Evolutionary conservation across 2,113 vertebrate species (phyloP).

Genomic region (Poeciliopsis turrubarensis): DNA sequence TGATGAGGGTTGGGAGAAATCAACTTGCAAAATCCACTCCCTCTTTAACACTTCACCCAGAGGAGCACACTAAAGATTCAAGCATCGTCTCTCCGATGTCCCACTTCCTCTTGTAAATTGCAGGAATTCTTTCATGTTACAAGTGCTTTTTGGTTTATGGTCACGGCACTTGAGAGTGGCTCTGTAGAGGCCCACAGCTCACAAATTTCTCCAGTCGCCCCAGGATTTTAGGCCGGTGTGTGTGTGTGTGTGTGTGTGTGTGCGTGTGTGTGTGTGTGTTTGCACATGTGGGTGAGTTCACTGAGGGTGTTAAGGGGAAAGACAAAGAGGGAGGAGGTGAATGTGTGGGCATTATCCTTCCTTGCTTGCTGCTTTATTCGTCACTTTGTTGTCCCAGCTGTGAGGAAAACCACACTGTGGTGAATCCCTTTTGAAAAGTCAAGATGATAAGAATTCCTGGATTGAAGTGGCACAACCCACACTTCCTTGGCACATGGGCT

Average conservation of each 20-base stretch:
- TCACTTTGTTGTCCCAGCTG: slow-evolving; percentile 77
- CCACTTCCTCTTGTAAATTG: slow-evolving; percentile 86
- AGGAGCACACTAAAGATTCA: slow-evolving; percentile 73
- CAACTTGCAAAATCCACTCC: slow-evolving; percentile 34
- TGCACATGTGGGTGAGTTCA: slow-evolving; percentile 29
- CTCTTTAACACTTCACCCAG: slow-evolving; percentile 71
- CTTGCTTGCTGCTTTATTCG: slow-evolving; percentile 59
- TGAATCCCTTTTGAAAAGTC: slow-evolving; percentile 71
- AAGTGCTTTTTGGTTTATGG: slow-evolving; percentile 83
- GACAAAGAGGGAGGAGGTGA: slow-evolving; percentile 54
- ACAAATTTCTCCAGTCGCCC: slow-evolving; percentile 60
- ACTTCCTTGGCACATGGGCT: slow-evolving; percentile 56
- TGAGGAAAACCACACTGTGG: slow-evolving; percentile 64
- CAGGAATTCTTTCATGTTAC: slow-evolving; percentile 88
- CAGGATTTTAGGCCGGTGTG: slow-evolving; percentile 28
- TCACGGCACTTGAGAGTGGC: slow-evolving; percentile 69
- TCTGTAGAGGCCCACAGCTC: slow-evolving; percentile 58
- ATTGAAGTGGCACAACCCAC: slow-evolving; percentile 63
- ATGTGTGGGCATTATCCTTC: slow-evolving; percentile 70
- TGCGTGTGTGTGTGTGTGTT: not conserved
- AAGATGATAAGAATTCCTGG: slow-evolving; percentile 74
- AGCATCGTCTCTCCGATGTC: slow-evolving; percentile 82
- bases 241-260: not conserved
- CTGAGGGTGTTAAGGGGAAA: slow-evolving; percentile 41
- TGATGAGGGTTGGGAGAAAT: slow-evolving; percentile 13